Evolutionary conservation across 1,140 invertebrate species (phyloP), one percentile per base, ranked within the genome.

Genomic region (Asobara japonica): DNA sequence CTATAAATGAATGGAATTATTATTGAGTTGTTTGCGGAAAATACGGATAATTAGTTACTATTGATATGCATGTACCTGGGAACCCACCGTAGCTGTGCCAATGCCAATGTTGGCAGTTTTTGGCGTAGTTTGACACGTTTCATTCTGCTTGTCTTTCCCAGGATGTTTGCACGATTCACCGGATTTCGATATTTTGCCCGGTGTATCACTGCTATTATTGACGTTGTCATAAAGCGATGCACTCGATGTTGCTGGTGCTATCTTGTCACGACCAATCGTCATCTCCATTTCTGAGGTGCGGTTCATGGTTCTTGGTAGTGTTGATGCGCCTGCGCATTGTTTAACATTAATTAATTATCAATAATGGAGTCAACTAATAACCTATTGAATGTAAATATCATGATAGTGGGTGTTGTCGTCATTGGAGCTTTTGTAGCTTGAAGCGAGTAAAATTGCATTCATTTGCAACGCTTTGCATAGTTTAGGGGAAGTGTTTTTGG

Each of bases 181-280:
- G 61, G 68, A 60, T 74, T 78, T 83, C 79, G 69, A 74, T n/a
- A 67, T 74, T 75, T 86, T 86, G 6, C 84, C 83, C 10, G 81
- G 80, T 64, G 83, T 80, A 51, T 81, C 74, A 64, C 77, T 82
- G 45, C 80, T 78, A 75, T 79, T 86, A 79, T 87, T 87, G 65
- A 96, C 94, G 84, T 96, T 95, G 86, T 97, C 95, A 83, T 96
- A 96, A n/a, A 96, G 90, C 30, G 95, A 96, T 10, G 94, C 94
- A 77, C 93, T 95, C 73, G 95, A 96, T 18, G 94, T 94, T 18
- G 94, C 94, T 22, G 93, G 91, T 29, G 93, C 92, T 68, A 95
- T 93, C 85, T 94, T 94, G 75, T 94, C 93, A 72, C 91, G 88
- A 36, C 84, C 78, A 51, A 86, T 85, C 60, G 85, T 86, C 77